phyloP scores from a whole-genome alignment of 2,797 vertebrate species.

The Taenioides sp. region DNA sequence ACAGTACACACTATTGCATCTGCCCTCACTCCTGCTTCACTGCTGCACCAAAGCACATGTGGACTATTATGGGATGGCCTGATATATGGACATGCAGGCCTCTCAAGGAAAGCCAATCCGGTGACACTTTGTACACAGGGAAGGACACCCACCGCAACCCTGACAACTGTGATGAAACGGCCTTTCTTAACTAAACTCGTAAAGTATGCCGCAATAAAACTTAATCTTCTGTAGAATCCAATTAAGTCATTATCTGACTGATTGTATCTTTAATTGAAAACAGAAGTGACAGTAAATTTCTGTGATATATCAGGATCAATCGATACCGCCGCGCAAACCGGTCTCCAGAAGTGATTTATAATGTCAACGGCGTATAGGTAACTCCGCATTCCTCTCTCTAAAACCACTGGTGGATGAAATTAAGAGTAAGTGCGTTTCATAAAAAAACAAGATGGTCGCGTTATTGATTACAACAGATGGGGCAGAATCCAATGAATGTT shows the following conservation, averaged over 20 bases:
- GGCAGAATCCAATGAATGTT: conserved; percentile 97
- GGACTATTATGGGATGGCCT: conserved; percentile 67
- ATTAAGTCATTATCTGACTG: conserved; percentile 99
- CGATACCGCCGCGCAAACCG: conserved; percentile 95
- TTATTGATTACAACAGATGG: conserved; percentile 99
- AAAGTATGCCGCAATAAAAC: conserved; percentile 99
- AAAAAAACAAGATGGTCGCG: conserved; percentile 99
- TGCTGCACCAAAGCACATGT: conserved; percentile 42
- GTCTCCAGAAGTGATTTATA: conserved; percentile 99
- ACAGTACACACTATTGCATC: not conserved
- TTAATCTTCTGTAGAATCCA: conserved; percentile 99
- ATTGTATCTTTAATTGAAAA: conserved; percentile 99
- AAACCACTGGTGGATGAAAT: conserved; percentile 99
- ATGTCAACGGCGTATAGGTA: conserved; percentile 98
- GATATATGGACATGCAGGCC: conserved; percentile 74
- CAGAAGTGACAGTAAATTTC: conserved; percentile 99
- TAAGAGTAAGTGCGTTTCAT: conserved; percentile 99
- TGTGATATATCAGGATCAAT: conserved; percentile 99
- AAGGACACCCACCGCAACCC: conserved; percentile 80
- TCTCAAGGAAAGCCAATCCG: conserved; percentile 79
- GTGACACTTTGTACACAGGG: conserved; percentile 75
- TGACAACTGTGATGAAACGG: conserved; percentile 98
- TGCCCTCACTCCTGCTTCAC: conserved; percentile 24
- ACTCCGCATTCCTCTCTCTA: conserved; percentile 99
- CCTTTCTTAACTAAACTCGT: conserved; percentile 99